A percentile compares a stretch with the other conserved stretches of the same genome.
phyloP scores from a whole-genome alignment of 2,888 invertebrate genomes.

The Harpalus rufipes region DNA sequence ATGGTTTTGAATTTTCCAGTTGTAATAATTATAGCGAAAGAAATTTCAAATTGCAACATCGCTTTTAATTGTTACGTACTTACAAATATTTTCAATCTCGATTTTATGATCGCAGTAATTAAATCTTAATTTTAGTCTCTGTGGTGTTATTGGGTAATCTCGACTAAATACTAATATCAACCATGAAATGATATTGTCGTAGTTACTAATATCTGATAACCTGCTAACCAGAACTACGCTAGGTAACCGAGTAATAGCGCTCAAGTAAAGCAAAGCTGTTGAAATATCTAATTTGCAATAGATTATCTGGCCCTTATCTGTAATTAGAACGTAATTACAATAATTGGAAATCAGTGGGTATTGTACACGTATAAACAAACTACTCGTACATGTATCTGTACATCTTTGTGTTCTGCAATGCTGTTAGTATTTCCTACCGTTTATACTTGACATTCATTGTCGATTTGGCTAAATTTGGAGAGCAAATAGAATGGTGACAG shows the following conservation, averaged over 20 bases:
- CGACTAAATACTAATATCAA: too few species aligned
- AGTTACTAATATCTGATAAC: not conserved
- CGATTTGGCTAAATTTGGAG: too few species aligned
- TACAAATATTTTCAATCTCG: too few species aligned
- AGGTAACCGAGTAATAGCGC: constrained; percentile 1
- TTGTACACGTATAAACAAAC: constrained; percentile 20
- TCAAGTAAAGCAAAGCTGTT: constrained; percentile 17
- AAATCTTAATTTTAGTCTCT: too few species aligned
- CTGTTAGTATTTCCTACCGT: not conserved
- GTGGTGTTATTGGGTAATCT: too few species aligned
- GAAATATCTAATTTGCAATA: constrained; percentile 40
- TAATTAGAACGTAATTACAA: constrained; percentile 44
- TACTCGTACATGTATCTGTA: not conserved
- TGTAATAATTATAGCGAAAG: too few species aligned
- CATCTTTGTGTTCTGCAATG: not conserved
- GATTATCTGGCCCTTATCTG: constrained; percentile 19
- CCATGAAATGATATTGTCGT: not conserved
- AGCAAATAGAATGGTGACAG: too few species aligned
- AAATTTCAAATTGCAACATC: too few species aligned
- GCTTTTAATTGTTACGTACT: too few species aligned
- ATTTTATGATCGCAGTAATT: too few species aligned
- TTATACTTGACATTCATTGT: too few species aligned
- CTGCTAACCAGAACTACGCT: not conserved
- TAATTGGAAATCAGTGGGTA: constrained; percentile 34
- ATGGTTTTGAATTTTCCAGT: too few species aligned